phyloP scores from a whole-genome alignment of 1,140 invertebrate genomes.

The Cylas formicarius region DNA sequence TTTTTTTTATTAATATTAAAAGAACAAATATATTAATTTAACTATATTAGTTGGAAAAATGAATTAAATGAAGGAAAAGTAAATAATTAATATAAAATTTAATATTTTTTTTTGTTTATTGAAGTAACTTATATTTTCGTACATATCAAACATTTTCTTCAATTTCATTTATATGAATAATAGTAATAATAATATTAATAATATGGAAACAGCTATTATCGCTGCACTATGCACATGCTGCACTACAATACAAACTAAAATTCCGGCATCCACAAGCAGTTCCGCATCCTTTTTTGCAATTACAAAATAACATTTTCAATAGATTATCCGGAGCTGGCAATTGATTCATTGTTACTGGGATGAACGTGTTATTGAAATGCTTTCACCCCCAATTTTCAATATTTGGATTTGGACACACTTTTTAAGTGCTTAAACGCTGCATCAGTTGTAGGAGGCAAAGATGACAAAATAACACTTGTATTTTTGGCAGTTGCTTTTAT shows the following conservation, averaged over 20 bases:
- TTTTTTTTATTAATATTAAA: too few species aligned
- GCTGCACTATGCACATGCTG: constrained; percentile 6
- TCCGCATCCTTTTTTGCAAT: constrained; percentile 3
- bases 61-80: too few species aligned
- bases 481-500: background rate
- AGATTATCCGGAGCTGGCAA: background rate
- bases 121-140: too few species aligned
- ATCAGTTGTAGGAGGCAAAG: constrained; percentile 1
- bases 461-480: background rate
- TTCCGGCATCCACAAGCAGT: background rate
- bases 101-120: too few species aligned
- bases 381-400: constrained; percentile 8
- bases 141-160: background rate
- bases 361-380: constrained; percentile 5
- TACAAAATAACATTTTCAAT: background rate
- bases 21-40: too few species aligned
- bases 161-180: constrained; percentile 9
- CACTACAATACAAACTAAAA: constrained; percentile 2
- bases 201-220: constrained; percentile 7
- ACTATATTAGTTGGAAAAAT: too few species aligned
- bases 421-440: constrained; percentile 1
- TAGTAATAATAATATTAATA: background rate
- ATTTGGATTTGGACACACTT: background rate
- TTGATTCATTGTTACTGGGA: constrained; percentile 6
- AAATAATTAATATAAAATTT: too few species aligned